phyloP scores from a whole-genome alignment of 2,113 vertebrate species.

The Orientallactaga bullata region DNA sequence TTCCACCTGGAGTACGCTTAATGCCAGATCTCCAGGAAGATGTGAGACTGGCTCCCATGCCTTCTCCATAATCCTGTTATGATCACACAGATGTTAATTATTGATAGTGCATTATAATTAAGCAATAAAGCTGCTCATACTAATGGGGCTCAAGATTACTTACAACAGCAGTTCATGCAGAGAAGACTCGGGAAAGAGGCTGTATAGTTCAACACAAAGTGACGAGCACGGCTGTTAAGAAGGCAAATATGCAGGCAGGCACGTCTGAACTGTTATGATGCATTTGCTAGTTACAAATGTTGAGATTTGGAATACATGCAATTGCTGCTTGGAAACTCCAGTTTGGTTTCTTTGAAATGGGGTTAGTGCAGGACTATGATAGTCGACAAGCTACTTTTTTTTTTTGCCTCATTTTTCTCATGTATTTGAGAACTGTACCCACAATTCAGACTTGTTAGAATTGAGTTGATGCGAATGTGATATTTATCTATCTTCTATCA shows the following conservation, averaged over 20 bases:
- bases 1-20: background rate
- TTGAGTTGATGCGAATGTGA: background rate
- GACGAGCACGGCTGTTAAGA: background rate
- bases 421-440: background rate
- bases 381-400: background rate
- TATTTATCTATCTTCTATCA: too few relatives aligned
- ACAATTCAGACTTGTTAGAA: background rate
- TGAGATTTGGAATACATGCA: background rate
- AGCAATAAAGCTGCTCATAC: background rate
- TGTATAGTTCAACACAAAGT: background rate
- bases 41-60: background rate
- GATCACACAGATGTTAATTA: conserved; percentile 63
- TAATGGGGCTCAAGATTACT: conserved; percentile 29
- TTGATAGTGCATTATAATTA: conserved; percentile 56
- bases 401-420: conserved; percentile 26
- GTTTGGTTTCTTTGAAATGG: background rate
- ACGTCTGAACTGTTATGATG: background rate
- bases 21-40: background rate
- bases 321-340: background rate
- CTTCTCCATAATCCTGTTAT: conserved; percentile 25
- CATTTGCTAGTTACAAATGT: background rate
- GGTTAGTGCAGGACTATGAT: background rate
- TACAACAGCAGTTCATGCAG: background rate
- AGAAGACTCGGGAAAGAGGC: background rate
- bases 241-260: background rate